These are phyloP conservation scores for Acrocephalus arundinaceus DNA, from an alignment of 2,113 vertebrate species.

Conservation along the genomic window DNA sequence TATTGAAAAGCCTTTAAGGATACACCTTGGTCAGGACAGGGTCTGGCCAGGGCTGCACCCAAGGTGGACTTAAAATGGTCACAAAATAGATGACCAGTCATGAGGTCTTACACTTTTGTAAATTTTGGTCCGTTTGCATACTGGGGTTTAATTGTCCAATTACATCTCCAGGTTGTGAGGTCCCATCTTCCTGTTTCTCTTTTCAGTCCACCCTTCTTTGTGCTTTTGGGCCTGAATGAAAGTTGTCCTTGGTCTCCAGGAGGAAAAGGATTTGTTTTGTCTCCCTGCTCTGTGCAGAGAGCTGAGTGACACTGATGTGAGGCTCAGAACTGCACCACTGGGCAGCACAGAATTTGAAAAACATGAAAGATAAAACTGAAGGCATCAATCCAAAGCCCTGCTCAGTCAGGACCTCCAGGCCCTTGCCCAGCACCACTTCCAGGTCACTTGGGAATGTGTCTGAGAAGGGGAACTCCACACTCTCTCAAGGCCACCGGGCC, in stretches of 20 bases:
- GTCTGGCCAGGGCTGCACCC: no score
- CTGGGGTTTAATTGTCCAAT: no score
- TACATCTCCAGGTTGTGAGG: not conserved
- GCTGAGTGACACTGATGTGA: not conserved
- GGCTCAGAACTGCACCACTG: not conserved
- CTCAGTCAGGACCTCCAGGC: not conserved
- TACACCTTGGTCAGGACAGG: no score
- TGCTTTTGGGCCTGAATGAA: no score
- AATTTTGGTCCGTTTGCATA: no score
- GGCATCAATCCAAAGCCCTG: not conserved
- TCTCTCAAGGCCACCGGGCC: not conserved
- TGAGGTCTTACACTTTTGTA: no score
- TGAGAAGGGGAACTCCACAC: no score
- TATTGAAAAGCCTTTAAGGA: not conserved
- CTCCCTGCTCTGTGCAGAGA: not conserved
- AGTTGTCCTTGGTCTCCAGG: not conserved
- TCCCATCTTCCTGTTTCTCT: not conserved
- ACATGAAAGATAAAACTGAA: not conserved
- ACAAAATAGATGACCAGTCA: no score
- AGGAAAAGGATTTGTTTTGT: not conserved
- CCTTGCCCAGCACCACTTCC: not conserved
- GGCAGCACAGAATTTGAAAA: not conserved
- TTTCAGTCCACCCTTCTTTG: not conserved
- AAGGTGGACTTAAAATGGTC: no score
- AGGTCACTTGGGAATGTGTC: not conserved